Evolutionary conservation across 37 sponge, comb jelly and placozoan species (phyloP).

Genomic region (Bolinopsis microptera): DNA sequence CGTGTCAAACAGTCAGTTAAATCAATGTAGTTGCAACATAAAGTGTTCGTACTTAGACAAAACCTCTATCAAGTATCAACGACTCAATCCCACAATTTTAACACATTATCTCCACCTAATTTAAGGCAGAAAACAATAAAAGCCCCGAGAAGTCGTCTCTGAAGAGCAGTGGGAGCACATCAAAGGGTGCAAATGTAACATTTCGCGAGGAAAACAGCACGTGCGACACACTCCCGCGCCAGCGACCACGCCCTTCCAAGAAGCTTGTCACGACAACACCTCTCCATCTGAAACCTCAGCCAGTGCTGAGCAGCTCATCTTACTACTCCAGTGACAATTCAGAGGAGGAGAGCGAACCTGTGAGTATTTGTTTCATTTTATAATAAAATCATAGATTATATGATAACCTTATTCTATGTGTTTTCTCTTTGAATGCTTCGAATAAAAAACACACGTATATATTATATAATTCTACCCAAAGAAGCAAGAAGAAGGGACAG

Average conservation of each 20-base stretch:
- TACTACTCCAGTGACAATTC: conserved; percentile 41
- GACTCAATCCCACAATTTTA: too few species aligned
- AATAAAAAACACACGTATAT: too few species aligned
- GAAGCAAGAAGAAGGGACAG: too few species aligned
- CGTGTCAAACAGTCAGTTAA: too few species aligned
- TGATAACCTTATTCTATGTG: too few species aligned
- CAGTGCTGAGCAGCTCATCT: neutral
- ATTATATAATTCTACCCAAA: too few species aligned
- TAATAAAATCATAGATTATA: too few species aligned
- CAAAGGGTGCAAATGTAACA: conserved; percentile 31
- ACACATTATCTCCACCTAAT: neutral
- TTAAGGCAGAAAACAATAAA: neutral
- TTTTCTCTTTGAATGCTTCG: neutral
- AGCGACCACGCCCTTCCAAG: conserved; percentile 33
- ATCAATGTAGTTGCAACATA: too few species aligned
- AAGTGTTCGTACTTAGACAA: too few species aligned
- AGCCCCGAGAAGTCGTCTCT: conserved; percentile 12
- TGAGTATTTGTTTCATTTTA: neutral
- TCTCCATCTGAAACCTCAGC: conserved; percentile 21
- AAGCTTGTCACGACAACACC: conserved; percentile 21
- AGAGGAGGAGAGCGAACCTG: neutral
- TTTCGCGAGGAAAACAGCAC: conserved; percentile 30
- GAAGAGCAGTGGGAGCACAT: neutral
- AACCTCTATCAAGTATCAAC: too few species aligned
- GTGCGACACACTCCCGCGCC: neutral